Evolutionary conservation across 2,113 vertebrate species (phyloP).

Genomic region (Oostethus manadensis): DNA sequence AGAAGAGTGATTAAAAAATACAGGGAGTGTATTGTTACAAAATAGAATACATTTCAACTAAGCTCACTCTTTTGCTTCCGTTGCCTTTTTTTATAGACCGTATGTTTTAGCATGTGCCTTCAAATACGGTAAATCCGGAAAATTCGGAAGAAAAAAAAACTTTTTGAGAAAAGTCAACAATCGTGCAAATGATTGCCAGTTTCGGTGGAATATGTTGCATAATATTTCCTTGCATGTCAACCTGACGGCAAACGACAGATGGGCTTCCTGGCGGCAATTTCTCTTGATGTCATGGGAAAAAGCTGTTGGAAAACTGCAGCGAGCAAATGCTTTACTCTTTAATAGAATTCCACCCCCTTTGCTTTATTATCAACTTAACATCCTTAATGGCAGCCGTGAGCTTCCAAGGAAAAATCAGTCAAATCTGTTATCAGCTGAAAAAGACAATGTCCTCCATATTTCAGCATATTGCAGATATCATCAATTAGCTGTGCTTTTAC

Average conservation of each 20-base stretch:
- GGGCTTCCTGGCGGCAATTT: constrained; percentile 6
- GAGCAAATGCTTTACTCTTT: not conserved
- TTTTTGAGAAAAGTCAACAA: no score
- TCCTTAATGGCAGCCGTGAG: no score
- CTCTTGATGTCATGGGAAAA: not conserved
- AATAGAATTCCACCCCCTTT: not conserved
- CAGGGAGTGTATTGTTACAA: no score
- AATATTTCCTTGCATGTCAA: constrained; percentile 5
- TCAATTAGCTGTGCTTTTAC: not conserved
- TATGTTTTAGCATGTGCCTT: no score
- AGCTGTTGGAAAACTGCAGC: constrained; percentile 4
- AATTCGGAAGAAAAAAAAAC: no score
- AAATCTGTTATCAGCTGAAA: not conserved
- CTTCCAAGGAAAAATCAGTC: not conserved
- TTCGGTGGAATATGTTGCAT: not conserved
- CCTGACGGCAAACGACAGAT: constrained; percentile 8
- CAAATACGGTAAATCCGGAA: no score
- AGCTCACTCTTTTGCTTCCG: no score
- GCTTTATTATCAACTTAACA: not conserved
- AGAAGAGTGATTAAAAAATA: no score
- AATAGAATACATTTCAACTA: no score
- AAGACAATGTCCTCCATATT: not conserved
- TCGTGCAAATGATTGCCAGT: no score
- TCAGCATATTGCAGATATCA: not conserved
- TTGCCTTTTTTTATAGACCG: no score